Base-by-base conservation (phyloP, 1,140 invertebrate species). In the Anagrus nilaparvatae region DNA sequence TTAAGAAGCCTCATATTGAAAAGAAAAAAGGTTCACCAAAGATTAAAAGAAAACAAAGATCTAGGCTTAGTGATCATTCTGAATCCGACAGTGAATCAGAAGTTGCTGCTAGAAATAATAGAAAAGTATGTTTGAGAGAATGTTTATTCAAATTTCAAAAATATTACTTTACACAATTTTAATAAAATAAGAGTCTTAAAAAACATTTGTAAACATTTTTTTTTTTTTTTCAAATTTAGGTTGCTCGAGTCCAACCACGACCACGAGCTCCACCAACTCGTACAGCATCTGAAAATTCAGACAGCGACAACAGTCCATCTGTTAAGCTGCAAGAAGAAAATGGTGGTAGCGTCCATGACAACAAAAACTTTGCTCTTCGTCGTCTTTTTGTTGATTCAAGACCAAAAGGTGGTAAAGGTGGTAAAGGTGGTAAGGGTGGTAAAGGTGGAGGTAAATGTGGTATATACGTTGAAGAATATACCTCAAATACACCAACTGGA, bases 361-460 rank as follows among this genome's bases (percentile, higher is more conserved):
- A 80, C 48, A 84, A 82, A 56, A 84, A 84, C 58, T 81, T 68
- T 47, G 82, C 79, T 0, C 52, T 84, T 19, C 63, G 76, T 3
- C 81, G 77, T 49, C 56, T 84, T 10, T 84, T 83, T 53, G 40
- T 74, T 67, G 1, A 59, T 58, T 40, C 38, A 3, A 31, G 77
- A 12, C 75, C 75, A 0, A 75, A 76, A 46, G 71, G 74, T 19
- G 70, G 68, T 0, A 72, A 71, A 52, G 75, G 74, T 12, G 74
- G 73, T 0, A 73, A 74, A 51, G 76, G 76, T 35, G 74, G 70
- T 4, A 75, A 75, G 47, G 74, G 71, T 3, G 75, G 75, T 0
- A 77, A 77, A 46, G 75, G 75, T 5, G 76, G 76, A 29, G 70
- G 70, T 2, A 75, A 67, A 56, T 73, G 57, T 50, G 73, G 60